phyloP scores from a whole-genome alignment of 2,888 invertebrate species.

The Lasioglossum vierecki region DNA sequence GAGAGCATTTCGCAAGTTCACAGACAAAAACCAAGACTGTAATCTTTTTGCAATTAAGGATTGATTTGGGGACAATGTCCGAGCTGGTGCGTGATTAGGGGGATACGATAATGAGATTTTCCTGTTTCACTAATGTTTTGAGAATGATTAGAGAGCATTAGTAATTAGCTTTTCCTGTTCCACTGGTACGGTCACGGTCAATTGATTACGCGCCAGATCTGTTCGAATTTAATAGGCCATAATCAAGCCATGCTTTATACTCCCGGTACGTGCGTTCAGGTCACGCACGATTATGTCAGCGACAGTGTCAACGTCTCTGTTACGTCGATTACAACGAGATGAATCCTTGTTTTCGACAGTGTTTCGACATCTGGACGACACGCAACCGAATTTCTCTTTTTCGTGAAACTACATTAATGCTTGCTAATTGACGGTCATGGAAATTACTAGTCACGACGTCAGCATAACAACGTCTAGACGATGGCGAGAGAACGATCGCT shows the following conservation, averaged over 20 bases:
- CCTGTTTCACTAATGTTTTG: constrained; percentile 24
- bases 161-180: not conserved
- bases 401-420: constrained; percentile 13
- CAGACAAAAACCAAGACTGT: not conserved
- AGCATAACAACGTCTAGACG: not conserved
- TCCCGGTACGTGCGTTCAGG: not conserved
- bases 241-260: constrained; percentile 5
- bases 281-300: constrained; percentile 37
- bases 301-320: not conserved
- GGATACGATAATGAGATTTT: constrained; percentile 7
- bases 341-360: not conserved
- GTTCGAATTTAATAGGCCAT: constrained; percentile 26
- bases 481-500: not conserved
- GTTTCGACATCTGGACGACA: constrained; percentile 8
- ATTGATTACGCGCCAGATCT: not conserved
- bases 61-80: not conserved
- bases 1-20: constrained; percentile 15
- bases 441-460: not conserved
- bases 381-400: constrained; percentile 39
- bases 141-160: not conserved
- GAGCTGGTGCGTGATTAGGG: not conserved
- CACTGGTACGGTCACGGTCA: not conserved
- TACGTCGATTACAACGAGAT: not conserved
- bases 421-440: constrained; percentile 1
- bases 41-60: constrained; percentile 26